phyloP scores from a whole-genome alignment of 1,140 invertebrate species.

The Drosophila takahashii region DNA sequence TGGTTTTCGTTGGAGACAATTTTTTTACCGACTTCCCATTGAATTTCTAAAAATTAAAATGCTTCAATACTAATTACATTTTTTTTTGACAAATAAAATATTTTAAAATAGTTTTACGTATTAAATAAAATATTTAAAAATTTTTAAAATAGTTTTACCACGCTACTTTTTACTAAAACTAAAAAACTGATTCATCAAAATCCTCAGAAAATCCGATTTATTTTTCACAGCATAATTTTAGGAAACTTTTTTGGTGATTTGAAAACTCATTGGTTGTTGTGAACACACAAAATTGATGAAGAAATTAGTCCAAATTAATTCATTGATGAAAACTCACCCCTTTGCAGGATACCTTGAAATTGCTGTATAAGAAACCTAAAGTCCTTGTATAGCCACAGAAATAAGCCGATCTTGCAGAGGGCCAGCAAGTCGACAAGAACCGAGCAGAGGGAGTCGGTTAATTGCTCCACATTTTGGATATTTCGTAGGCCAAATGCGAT shows the following conservation, averaged over 20 bases:
- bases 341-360: background rate
- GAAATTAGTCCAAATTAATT: background rate
- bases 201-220: too few relatives aligned
- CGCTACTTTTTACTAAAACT: too few relatives aligned
- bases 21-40: background rate
- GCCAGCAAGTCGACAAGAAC: conserved; percentile 42
- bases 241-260: too few relatives aligned
- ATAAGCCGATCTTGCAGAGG: conserved; percentile 30
- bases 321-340: conserved; percentile 14
- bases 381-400: conserved; percentile 19
- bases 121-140: too few relatives aligned
- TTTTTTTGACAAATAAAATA: too few relatives aligned
- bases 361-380: conserved; percentile 13
- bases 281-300: too few relatives aligned
- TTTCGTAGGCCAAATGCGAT: conserved; percentile 33
- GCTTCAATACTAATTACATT: background rate
- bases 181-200: too few relatives aligned
- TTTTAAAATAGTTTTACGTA: too few relatives aligned
- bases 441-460: conserved; percentile 50
- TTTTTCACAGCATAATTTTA: too few relatives aligned
- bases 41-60: conserved; percentile 14
- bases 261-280: too few relatives aligned
- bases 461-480: conserved; percentile 36
- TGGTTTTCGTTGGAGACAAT: conserved; percentile 22
- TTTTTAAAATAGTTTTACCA: too few relatives aligned